Percentiles rank a stretch among this genome's conserved stretches.
Conservation (phyloP, 1,140 invertebrate genomes). For the Euglossa dilemma region DNA sequence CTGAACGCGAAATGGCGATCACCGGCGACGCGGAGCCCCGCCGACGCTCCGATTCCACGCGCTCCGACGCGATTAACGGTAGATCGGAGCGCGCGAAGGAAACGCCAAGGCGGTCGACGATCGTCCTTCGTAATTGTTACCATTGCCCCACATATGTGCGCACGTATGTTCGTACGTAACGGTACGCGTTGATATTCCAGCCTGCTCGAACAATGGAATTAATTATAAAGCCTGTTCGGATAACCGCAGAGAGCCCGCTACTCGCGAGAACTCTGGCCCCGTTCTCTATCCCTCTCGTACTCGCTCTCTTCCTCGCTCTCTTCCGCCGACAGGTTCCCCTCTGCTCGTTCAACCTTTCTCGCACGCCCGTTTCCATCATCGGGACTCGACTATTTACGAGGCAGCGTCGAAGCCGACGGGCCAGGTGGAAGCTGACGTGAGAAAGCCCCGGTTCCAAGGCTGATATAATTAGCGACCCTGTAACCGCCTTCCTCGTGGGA, state of each 20-base stretch:
- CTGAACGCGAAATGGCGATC: conserved; percentile 30
- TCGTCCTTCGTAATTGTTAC: conserved; percentile 67
- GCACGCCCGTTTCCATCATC: conserved; percentile 4
- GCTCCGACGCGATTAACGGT: conserved; percentile 64
- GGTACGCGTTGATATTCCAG: conserved; percentile 29
- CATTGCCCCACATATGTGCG: conserved; percentile 51
- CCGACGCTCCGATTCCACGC: neutral
- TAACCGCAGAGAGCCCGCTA: conserved; percentile 71
- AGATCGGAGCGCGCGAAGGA: conserved; percentile 58
- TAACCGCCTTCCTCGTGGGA: conserved; percentile 15
- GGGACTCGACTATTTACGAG: conserved; percentile 1
- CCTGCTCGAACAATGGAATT: conserved; percentile 76
- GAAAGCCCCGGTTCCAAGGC: conserved; percentile 58
- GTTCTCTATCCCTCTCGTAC: no score
- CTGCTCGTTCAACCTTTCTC: neutral
- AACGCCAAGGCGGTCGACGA: conserved; percentile 53
- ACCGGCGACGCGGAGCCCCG: neutral
- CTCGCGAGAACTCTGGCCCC: conserved; percentile 66
- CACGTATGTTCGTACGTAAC: neutral
- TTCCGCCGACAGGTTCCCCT: neutral
- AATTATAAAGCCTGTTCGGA: conserved; percentile 78
- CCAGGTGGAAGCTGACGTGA: conserved; percentile 54
- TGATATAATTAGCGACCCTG: conserved; percentile 55
- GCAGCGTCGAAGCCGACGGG: neutral
- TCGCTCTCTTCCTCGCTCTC: neutral